Conservation (phyloP, 53 echinoderm and acorn worm genomes). For the Zoroaster sp. region DNA sequence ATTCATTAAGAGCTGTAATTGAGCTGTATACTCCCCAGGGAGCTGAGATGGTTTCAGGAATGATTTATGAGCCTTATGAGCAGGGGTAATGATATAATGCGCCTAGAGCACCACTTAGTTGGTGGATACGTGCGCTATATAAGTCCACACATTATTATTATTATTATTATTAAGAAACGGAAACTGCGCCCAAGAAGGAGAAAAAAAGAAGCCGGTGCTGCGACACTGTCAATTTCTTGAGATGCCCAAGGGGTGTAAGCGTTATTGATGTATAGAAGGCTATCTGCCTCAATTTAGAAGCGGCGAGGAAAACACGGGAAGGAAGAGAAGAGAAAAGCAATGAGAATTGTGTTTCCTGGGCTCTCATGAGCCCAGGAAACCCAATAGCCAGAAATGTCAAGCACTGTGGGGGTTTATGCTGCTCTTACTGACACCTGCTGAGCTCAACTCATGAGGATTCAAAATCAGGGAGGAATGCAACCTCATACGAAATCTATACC, state of each 20-base stretch:
- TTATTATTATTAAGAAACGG: no score
- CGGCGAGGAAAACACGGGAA: background rate
- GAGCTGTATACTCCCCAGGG: no score
- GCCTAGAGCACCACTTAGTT: no score
- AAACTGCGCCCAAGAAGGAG: background rate
- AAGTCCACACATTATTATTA: no score
- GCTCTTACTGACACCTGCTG: no score
- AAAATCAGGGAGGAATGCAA: background rate
- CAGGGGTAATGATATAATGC: no score
- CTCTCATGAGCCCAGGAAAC: background rate
- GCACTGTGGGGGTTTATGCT: background rate
- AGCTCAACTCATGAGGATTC: background rate
- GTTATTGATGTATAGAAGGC: background rate
- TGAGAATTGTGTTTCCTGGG: background rate
- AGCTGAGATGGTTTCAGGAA: no score
- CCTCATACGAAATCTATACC: background rate
- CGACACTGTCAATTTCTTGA: background rate
- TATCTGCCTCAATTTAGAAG: background rate
- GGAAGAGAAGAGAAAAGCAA: background rate
- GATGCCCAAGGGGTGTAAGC: background rate
- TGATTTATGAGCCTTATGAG: no score
- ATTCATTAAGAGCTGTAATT: no score
- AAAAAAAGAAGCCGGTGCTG: no score
- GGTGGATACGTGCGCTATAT: no score
- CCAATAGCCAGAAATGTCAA: conserved; percentile 21